Conservation (phyloP, 2,113 vertebrate genomes). For the Chrysochloris asiatica region DNA sequence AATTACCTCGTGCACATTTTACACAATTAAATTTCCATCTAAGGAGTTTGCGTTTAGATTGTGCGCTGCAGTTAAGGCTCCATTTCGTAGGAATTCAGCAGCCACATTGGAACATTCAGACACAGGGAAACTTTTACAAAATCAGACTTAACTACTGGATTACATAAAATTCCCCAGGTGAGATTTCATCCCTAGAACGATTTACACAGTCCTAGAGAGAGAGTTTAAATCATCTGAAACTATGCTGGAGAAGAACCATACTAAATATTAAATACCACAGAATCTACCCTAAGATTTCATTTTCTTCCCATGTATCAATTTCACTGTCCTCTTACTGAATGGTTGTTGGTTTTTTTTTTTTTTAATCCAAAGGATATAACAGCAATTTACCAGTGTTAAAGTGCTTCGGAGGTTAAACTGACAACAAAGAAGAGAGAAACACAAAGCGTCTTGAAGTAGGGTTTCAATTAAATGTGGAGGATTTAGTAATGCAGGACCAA, state of each 20-base stretch:
- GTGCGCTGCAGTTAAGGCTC: slow-evolving; percentile 79
- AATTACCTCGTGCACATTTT: slow-evolving; percentile 85
- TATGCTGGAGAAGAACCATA: slow-evolving; percentile 78
- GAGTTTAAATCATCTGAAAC: slow-evolving; percentile 84
- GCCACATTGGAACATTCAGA: slow-evolving; percentile 67
- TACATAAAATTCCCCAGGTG: slow-evolving; percentile 83
- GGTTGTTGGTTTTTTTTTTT: slow-evolving; percentile 67
- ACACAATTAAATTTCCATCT: slow-evolving; percentile 87
- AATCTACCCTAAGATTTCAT: slow-evolving; percentile 79
- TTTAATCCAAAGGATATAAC: slow-evolving; percentile 84
- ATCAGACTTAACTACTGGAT: slow-evolving; percentile 86
- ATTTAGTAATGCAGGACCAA: slow-evolving; percentile 85
- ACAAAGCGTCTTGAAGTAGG: slow-evolving; percentile 87
- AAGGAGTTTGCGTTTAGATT: slow-evolving; percentile 84
- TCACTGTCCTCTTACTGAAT: slow-evolving; percentile 72
- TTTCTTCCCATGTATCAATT: slow-evolving; percentile 82
- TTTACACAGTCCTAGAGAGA: slow-evolving; percentile 81
- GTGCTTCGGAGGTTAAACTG: slow-evolving; percentile 86
- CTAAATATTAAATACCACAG: slow-evolving; percentile 89
- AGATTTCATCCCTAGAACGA: slow-evolving; percentile 82
- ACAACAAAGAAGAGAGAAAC: slow-evolving; percentile 85
- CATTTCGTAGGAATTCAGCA: slow-evolving; percentile 71
- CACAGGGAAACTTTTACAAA: slow-evolving; percentile 70
- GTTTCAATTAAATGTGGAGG: slow-evolving; percentile 89
- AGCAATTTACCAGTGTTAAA: slow-evolving; percentile 86